phyloP scores from a whole-genome alignment of 2,797 vertebrate species.

The Macrochelys suwanniensis region DNA sequence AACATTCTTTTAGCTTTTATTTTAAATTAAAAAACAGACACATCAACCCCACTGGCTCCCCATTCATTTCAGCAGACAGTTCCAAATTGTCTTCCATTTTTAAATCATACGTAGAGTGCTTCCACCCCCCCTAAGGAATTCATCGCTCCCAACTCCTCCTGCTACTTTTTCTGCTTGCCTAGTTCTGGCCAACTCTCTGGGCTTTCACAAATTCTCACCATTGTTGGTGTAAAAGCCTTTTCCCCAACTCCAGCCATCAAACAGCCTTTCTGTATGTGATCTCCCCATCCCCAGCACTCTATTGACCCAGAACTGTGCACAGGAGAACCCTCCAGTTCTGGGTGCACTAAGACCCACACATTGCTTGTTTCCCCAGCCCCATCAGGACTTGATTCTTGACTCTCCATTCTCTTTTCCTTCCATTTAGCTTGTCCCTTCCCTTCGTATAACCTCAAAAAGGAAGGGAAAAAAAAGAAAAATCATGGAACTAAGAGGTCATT shows the following conservation, averaged over 20 bases:
- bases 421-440: neutral
- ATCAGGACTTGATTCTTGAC: neutral
- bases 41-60: neutral
- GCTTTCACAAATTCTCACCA: neutral
- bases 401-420: neutral
- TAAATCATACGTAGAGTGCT: neutral
- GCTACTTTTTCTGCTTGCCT: constrained; percentile 31
- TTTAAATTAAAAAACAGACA: constrained; percentile 28
- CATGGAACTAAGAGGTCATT: neutral
- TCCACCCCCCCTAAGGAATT: neutral
- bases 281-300: neutral
- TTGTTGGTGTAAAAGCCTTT: neutral
- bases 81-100: neutral
- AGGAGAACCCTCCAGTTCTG: neutral
- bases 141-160: neutral
- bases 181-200: neutral
- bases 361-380: neutral
- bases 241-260: neutral
- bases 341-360: neutral
- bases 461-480: neutral
- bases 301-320: neutral
- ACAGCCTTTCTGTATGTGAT: too few relatives aligned
- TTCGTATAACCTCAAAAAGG: neutral
- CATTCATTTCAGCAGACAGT: neutral
- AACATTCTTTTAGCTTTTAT: neutral